Percentiles rank a stretch among this genome's conserved stretches.
phyloP scores from a whole-genome alignment of 2,797 vertebrate species.

The Peromyscus nudipes region DNA sequence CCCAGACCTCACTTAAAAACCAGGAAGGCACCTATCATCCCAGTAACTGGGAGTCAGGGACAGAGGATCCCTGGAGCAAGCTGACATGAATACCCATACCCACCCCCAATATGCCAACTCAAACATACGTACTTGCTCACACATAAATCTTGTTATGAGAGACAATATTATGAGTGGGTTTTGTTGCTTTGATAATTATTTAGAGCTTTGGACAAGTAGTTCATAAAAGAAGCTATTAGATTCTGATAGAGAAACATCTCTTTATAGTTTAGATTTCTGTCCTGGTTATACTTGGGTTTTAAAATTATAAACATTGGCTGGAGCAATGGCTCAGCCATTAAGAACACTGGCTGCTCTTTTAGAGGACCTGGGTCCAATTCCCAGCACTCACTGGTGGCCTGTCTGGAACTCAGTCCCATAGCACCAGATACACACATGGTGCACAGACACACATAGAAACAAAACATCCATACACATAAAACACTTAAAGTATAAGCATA shows the following conservation, averaged over 20 bases:
- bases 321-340: neutral
- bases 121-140: neutral
- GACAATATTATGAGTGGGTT: neutral
- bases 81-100: neutral
- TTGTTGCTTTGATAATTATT: constrained; percentile 54
- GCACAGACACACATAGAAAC: neutral
- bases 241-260: constrained; percentile 80
- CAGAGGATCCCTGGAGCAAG: neutral
- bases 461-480: neutral
- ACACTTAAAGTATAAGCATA: constrained; percentile 77
- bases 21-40: neutral
- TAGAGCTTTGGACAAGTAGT: constrained; percentile 82
- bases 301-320: constrained; percentile 83
- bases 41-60: neutral
- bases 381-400: neutral
- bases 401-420: neutral
- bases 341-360: neutral
- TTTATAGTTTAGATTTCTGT: constrained; percentile 82
- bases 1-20: neutral
- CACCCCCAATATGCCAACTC: neutral
- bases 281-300: constrained; percentile 82
- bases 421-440: neutral
- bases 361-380: neutral
- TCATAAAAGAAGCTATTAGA: constrained; percentile 77
- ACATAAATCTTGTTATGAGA: neutral